Base-by-base conservation (phyloP, 2,797 vertebrate species). In the Varecia variegata region DNA sequence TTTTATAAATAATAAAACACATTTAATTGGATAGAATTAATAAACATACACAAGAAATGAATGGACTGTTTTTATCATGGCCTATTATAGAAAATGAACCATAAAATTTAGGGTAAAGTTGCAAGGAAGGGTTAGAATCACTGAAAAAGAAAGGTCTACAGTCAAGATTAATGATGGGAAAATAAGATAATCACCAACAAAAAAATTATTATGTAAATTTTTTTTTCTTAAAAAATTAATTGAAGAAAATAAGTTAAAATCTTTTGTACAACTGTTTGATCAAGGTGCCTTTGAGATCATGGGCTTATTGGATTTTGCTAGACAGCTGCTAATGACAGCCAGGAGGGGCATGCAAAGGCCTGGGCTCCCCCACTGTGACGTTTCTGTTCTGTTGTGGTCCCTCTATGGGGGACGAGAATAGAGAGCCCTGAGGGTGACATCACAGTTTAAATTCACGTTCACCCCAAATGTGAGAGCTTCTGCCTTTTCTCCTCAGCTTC, bases 21-120 rank as follows among this genome's bases (percentile, higher is more conserved):
- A 58, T 77, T 73, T 82, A 77, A 40, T 90, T 40, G 56, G 74
- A 73, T 79, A 38, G 81, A 90, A 65, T 82, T 47, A 84, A 73
- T 43, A 92, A 83, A 50, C n/a, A 74, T 17, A 2, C 7, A 15
- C 15, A 50, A 43, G 35, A 92, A 88, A 62, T 68, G 47, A 87
- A 76, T 27, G 40, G 8, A 54, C 27, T 83, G 3, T 76, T 80
- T 94, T 80, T 13, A 25, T 93, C 25, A 8, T 50, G 21, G 18
- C 30, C 32, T 81, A 4, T 38, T 68, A 45, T 43, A 84, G 76
- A 73, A 88, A 54, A 71, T 35, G 47, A 88, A 52, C 7, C 8
- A 2, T 50, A 21, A n/a, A 76, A 38, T 52, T 71, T 45, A 73
- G 18, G 50, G 8, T 30, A 50, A 2, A 12, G 10, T 86, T 90